These are phyloP conservation scores for Elysia chlorotica DNA, from an alignment of 1,140 invertebrate genomes.

Conservation along the genomic window DNA sequence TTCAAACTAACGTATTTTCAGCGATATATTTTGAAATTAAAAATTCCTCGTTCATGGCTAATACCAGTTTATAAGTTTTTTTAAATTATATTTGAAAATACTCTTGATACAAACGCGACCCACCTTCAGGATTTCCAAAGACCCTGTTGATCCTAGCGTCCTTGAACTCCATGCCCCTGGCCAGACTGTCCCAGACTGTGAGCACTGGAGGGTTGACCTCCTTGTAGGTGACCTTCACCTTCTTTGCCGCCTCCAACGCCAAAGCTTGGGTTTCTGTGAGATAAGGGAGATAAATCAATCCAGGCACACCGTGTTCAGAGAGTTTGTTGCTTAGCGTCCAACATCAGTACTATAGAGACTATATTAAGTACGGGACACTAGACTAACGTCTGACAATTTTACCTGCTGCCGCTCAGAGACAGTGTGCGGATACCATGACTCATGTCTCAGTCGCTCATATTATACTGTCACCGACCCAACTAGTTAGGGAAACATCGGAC, in stretches of 20 bases:
- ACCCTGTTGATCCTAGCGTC: constrained; percentile 17
- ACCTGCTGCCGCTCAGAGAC: constrained; percentile 55
- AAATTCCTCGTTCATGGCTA: too few species aligned
- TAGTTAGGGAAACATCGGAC: too few species aligned
- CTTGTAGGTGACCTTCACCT: constrained; percentile 70
- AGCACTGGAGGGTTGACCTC: constrained; percentile 65
- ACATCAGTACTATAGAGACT: background rate
- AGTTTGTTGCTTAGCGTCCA: background rate
- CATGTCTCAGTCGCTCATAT: too few species aligned
- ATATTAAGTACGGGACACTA: too few species aligned
- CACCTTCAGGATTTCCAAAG: constrained; percentile 32
- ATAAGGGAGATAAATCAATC: background rate
- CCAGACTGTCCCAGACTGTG: constrained; percentile 42
- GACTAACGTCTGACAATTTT: constrained; percentile 58
- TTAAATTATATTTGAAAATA: too few species aligned
- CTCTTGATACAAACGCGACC: too few species aligned
- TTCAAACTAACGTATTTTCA: too few species aligned
- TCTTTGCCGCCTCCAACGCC: constrained; percentile 67
- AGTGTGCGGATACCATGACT: too few species aligned
- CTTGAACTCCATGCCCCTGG: constrained; percentile 17
- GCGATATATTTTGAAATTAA: too few species aligned
- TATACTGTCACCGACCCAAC: too few species aligned
- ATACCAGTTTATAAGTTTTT: too few species aligned
- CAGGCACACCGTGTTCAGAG: constrained; percentile 16
- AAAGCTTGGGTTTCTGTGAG: constrained; percentile 65